Evolutionary conservation across 2,797 vertebrate species (phyloP), one percentile per base, ranked within the genome.

Genomic region (Molossus alvarezi): DNA sequence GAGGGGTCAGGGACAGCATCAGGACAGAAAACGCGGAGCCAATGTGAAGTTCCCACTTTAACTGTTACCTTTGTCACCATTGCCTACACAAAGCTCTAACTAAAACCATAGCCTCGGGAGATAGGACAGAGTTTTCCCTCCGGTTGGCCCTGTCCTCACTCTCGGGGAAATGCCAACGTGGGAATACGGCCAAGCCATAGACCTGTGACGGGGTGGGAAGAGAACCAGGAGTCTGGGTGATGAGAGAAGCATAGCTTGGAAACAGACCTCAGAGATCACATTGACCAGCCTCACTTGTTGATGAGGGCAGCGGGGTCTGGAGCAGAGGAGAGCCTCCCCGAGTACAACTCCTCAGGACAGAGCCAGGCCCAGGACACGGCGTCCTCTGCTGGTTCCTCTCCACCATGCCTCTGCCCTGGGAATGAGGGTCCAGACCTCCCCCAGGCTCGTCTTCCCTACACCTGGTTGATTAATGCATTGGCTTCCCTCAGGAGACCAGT

Each of bases 401-500:
- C 21, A 14, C n/a, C 1, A 0, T 0, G 1, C 57, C 51, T 29
- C 27, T 21, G 9, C 27, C 14, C 60, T 0, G 6, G 9, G 76
- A 80, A n/a, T 21, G 17, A 94, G 64, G 83, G 9, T 5, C 53
- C 25, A 48, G 21, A 3, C 60, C 6, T 4, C 5, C 77, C 77
- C 20, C 73, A 9, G 75, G 29, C 67, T 14, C 62, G 14, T 20
- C 77, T 14, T 27, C 8, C 55, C 17, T 9, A 13, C 5, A 2
- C 72, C 37, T 9, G 1, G 21, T 3, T 20, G 3, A 87, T 81
- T 84, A 67, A 92, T 37, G 72, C 25, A 4, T 58, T 60, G 86
- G 41, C 72, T 97, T 98, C 14, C 93, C 98, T 98, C 86, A 99
- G 99, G 98, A 77, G 99, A 99, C 97, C 98, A 98, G 80, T 98